These are phyloP conservation scores for Acanthaster planci DNA, from an alignment of 35 echinoderm and acorn worm species.

Conservation along the genomic window DNA sequence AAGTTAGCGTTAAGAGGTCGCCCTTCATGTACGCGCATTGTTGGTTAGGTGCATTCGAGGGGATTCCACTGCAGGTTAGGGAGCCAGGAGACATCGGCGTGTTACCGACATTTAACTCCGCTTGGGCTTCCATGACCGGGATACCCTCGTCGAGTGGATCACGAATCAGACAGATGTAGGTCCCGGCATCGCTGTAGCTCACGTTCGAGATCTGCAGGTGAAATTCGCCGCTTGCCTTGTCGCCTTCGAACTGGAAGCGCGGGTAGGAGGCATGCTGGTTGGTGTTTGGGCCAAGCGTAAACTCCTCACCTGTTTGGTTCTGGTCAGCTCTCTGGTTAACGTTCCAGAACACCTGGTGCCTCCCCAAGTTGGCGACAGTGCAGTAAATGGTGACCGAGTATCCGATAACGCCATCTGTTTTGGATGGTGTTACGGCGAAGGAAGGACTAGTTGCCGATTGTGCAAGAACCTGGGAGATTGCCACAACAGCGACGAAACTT, in stretches of 20 bases:
- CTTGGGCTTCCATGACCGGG: background rate
- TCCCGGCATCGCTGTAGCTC: background rate
- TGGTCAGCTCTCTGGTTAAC: background rate
- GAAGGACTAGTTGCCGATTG: background rate
- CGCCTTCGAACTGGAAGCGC: background rate
- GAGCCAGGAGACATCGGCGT: background rate
- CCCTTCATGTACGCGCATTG: background rate
- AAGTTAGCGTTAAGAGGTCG: background rate
- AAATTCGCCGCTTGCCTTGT: background rate
- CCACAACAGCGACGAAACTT: background rate
- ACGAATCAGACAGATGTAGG: background rate
- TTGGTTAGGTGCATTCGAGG: background rate
- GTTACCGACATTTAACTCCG: background rate
- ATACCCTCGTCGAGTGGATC: background rate
- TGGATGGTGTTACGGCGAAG: background rate
- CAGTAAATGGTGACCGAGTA: background rate
- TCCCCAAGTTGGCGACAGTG: background rate
- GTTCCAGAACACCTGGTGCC: slow-evolving; percentile 20
- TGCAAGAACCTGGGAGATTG: background rate
- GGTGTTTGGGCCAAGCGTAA: background rate
- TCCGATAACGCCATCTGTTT: background rate
- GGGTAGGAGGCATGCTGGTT: background rate
- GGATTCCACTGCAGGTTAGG: background rate
- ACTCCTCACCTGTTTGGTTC: background rate
- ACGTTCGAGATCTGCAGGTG: background rate